Evolutionary conservation across 2,888 invertebrate genomes (phyloP), one percentile per base, ranked within the genome.

Genomic region (Hydropsyche betteni): DNA sequence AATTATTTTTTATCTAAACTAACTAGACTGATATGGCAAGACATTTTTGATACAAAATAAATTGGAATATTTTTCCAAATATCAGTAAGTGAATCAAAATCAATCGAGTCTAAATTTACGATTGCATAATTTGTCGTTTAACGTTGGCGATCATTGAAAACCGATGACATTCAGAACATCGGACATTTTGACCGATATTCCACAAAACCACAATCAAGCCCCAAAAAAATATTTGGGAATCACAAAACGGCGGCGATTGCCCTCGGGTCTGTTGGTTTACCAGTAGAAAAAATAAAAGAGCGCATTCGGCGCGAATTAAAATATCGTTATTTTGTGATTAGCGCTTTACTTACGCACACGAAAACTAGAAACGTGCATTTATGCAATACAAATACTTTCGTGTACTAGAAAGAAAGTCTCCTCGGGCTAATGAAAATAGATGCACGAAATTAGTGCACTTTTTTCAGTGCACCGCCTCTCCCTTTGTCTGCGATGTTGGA

Each of bases 271-370:
- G 70, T 70, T 70, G 52, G 70, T 53, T 70, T 33, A 53, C 53
- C 50, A 69, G 10, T 44, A 10, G 70, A 70, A 16, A 69, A 75
- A 34, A 44, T 61, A 50, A 58, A 50, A 55, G 71, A 71, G 71
- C 71, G 38, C 70, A 75, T 75, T 75, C 58, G 33, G 64, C 70
- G 71, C 70, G 75, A 75, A 75, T 75, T 75, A 75, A 71, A 75
- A 75, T 75, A 71, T 64, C 71, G 71, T 75, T 75, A 75, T 68
- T 70, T 61, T 34, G 75, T 64, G 75, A 75, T 75, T 75, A 75
- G 75, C 71, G 53, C 38, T 52, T 52, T 16, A 24, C 24, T 24
- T 24, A 24, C 24, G 24, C 24, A 24, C 24, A 24, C 24, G 24
- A 24, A 24, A 44, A 69, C 44, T 44, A 10, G 44, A 44, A 10